Base-by-base conservation (phyloP, 1,140 invertebrate species). In the Paralvinella palmiformis region DNA sequence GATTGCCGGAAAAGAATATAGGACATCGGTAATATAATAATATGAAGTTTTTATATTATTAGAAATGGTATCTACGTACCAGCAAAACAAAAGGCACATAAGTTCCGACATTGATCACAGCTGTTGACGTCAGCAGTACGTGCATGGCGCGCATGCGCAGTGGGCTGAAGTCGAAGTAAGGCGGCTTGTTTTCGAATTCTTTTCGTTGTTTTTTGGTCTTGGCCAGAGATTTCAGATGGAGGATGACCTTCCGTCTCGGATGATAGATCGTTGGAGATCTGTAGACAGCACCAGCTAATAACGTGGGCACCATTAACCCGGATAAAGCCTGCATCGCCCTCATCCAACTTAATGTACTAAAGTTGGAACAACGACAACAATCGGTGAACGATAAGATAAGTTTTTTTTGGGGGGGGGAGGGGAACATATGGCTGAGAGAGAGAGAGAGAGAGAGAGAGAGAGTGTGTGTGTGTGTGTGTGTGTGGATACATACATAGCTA, bases 81-180 rank as follows among this genome's bases (percentile, higher is more conserved):
- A 52, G 48, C 7, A 52, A 29, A 52, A 29, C 48, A 52, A 52
- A 52, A 22, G 48, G 48, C 15, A 52, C 48, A 13, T 52, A 52
- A 29, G 48, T 52, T n/a, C 48, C 48, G 20, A 52, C 24, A 27
- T 22, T 29, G 7, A 29, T 52, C 31, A 52, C 24, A 2, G 48
- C 48, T 22, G 48, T 27, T 27, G 48, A 22, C 17, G 17, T n/a
- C 48, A 52, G 24, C 48, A 52, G 48, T 29, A 52, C 48, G 31
- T 52, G 48, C 17, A 52, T 29, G 10, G 31, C 48, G 31, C 48
- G 48, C 48, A 52, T 52, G 48, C 48, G 2, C 3, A 52, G 48
- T 13, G 48, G 48, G 7, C 48, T 52, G 48, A 29, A 27, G n/a
- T 52, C 48, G 48, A 52, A 52, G 48, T 52, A 52, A 22, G 24